Percentiles rank a stretch among this genome's conserved stretches.
Evolutionary conservation across 1,140 invertebrate species (phyloP).

Genomic region (Caenorhabditis brenneri): DNA sequence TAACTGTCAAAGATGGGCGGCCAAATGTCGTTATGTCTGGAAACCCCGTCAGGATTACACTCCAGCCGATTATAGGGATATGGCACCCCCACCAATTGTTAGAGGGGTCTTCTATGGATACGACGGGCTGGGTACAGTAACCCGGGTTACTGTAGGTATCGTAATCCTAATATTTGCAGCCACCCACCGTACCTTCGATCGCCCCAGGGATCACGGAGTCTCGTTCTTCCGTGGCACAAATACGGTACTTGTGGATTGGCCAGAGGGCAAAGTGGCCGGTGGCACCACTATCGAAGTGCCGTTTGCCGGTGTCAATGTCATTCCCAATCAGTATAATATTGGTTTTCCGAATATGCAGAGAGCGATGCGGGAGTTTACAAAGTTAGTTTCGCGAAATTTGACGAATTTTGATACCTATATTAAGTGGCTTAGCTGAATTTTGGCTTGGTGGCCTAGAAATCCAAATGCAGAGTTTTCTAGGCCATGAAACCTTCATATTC

Average conservation of each 20-base stretch:
- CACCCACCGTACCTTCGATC: conserved; percentile 54
- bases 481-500: no score
- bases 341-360: conserved; percentile 59
- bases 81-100: conserved; percentile 58
- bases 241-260: conserved; percentile 58
- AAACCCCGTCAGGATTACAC: conserved; percentile 52
- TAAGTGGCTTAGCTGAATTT: no score
- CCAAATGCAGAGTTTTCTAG: no score
- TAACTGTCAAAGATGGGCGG: conserved; percentile 60
- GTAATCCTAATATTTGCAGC: conserved; percentile 31
- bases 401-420: background rate
- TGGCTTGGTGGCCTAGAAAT: no score
- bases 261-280: conserved; percentile 57
- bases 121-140: conserved; percentile 51
- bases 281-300: conserved; percentile 59
- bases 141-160: background rate
- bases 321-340: conserved; percentile 53
- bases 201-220: conserved; percentile 59
- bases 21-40: conserved; percentile 59
- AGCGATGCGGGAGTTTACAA: conserved; percentile 45
- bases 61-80: conserved; percentile 53
- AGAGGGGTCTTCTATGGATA: conserved; percentile 61
- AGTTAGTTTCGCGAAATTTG: conserved; percentile 2
- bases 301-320: conserved; percentile 54
- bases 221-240: conserved; percentile 60